A percentile compares a stretch with the other conserved stretches of the same genome.
These are phyloP conservation scores for Timandra comae DNA, from an alignment of 2,888 invertebrate genomes.

Conservation along the genomic window DNA sequence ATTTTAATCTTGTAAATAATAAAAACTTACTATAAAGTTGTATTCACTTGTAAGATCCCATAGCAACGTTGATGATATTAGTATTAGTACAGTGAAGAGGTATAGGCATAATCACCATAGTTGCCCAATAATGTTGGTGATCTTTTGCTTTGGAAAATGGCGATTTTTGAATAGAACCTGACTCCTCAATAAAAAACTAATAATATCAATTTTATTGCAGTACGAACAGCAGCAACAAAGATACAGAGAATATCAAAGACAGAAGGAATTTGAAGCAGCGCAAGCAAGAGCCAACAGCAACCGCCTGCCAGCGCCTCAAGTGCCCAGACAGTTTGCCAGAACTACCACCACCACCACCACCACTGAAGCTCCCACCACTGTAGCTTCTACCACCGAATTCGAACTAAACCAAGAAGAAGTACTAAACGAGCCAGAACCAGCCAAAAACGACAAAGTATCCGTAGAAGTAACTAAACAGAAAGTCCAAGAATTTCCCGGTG, in stretches of 20 bases:
- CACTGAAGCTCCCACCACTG: constrained; percentile 35
- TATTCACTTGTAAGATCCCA: too few relatives aligned
- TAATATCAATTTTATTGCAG: constrained; percentile 27
- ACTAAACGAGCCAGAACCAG: constrained; percentile 21
- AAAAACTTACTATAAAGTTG: too few relatives aligned
- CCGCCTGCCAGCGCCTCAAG: constrained; percentile 35
- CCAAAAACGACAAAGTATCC: constrained; percentile 39
- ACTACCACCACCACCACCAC: too few relatives aligned
- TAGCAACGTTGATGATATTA: too few relatives aligned
- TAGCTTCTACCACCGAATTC: constrained; percentile 44
- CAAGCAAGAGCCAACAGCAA: constrained; percentile 29
- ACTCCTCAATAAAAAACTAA: neutral
- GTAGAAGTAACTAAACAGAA: constrained; percentile 63
- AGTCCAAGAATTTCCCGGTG: constrained; percentile 59
- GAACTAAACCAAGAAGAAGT: constrained; percentile 50
- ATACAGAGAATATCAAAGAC: constrained; percentile 53
- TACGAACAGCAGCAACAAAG: constrained; percentile 56
- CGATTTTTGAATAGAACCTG: neutral
- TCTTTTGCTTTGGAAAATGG: too few relatives aligned
- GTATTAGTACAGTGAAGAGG: too few relatives aligned
- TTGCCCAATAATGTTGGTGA: too few relatives aligned
- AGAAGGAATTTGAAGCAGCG: constrained; percentile 44
- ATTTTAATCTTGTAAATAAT: too few relatives aligned
- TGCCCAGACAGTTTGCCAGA: constrained; percentile 47
- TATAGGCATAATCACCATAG: too few relatives aligned